Evolutionary conservation across 2,797 vertebrate genomes (phyloP).

Genomic region (Petrocephalus sullivani): DNA sequence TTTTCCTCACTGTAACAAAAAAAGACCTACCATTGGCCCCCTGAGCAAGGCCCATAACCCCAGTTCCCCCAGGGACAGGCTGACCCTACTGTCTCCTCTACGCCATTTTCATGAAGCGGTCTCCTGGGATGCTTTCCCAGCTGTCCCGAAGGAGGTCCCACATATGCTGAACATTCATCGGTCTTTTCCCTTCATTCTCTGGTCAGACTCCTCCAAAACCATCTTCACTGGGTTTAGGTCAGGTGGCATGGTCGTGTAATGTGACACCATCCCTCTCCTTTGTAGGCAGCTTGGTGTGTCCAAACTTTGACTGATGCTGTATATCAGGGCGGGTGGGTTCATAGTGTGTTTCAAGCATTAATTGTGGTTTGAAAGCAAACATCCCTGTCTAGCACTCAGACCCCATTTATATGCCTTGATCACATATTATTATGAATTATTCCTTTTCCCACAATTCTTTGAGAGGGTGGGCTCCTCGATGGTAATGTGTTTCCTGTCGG

Average conservation of each 20-base stretch:
- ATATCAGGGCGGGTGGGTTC: neutral
- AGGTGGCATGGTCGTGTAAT: neutral
- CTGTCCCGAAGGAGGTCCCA: neutral
- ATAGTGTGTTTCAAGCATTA: neutral
- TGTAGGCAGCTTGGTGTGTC: neutral
- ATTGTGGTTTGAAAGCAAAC: neutral
- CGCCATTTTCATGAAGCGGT: neutral
- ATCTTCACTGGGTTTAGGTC: neutral
- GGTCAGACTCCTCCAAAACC: neutral
- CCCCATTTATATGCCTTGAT: slow-evolving; percentile 5
- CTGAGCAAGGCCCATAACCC: neutral
- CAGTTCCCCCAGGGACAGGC: neutral
- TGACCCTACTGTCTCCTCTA: neutral
- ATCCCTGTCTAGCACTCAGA: neutral
- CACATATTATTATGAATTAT: neutral
- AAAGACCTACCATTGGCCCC: neutral
- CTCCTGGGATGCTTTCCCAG: neutral
- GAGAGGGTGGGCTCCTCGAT: neutral
- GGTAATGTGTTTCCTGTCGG: neutral
- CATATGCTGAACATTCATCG: neutral
- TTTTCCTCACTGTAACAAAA: neutral
- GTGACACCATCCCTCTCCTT: neutral
- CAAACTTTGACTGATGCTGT: neutral
- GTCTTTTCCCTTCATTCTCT: neutral
- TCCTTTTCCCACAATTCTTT: slow-evolving; percentile 21